These are phyloP conservation scores for Camarhynchus parvulus DNA, from an alignment of 2,113 vertebrate species.

Conservation along the genomic window DNA sequence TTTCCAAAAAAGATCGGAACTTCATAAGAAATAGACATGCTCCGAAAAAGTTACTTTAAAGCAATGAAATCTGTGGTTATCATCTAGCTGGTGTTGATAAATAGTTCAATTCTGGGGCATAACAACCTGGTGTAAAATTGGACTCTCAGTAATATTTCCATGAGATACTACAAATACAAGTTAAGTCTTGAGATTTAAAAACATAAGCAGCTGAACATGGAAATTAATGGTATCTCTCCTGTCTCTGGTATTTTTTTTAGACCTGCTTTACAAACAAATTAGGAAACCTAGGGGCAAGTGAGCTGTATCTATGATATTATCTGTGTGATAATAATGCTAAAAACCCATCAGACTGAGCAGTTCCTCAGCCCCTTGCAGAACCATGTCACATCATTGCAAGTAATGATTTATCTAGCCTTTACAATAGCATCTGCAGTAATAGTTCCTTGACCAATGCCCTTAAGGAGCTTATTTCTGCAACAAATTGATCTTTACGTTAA, in stretches of 20 bases:
- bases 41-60: not conserved
- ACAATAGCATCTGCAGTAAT: not conserved
- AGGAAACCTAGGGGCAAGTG: not conserved
- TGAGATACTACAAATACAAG: not conserved
- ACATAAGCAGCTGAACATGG: not conserved
- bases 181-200: not conserved
- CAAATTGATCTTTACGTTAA: conserved; percentile 53
- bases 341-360: not conserved
- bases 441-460: not conserved
- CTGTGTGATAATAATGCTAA: not conserved
- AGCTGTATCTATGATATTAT: not conserved
- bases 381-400: not conserved
- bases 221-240: not conserved
- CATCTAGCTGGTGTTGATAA: not conserved
- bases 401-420: not conserved
- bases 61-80: not conserved
- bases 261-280: not conserved
- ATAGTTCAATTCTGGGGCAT: not conserved
- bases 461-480: conserved; percentile 23
- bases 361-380: not conserved
- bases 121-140: not conserved
- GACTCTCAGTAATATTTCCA: not conserved
- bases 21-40: not conserved
- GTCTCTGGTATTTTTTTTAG: not conserved
- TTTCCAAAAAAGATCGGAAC: not conserved